Base-by-base conservation (phyloP, 2,113 vertebrate genomes). In the Apus apus region DNA sequence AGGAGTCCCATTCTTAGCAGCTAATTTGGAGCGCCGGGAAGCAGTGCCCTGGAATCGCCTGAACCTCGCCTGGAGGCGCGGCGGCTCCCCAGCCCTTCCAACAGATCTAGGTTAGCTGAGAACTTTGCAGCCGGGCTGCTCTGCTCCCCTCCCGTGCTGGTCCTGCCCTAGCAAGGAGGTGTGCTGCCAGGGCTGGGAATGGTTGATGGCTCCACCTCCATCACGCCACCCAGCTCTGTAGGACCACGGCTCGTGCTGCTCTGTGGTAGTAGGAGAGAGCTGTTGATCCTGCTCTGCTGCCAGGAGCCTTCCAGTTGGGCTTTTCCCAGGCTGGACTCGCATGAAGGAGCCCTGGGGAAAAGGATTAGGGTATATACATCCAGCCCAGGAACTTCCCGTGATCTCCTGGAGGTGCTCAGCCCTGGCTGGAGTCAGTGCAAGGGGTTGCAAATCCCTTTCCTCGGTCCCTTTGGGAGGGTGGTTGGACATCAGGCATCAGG, bases 1-100 rank as follows among this genome's bases (percentile, higher is more conserved):
- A 94, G 93, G 93, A 97, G 85, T 95, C 94, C 92, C 90, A 93
- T 94, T 96, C 95, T 97, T 96, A 96, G 90, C 90, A 96, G 87
- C 94, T 94, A 96, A 97, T 94, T 91, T 96, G 8, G 96, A 84
- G 92, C 78, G 4, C 64, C 0, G 82, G 61, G 80, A 88, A 95
- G 75, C 8, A 62, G 85, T 53, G 92, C 87, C 81, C 94, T 96
- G 92, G 43, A 94, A 97, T 81, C 65, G 25, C 80, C 76, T 32
- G 90, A 93, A 72, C 94, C 93, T 89, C 64, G 91, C 96, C 95
- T 95, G 85, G 7, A 96, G 95, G 85, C 88, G 8, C 4, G 19
- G 17, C 48, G 1, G 62, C 80, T 94, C 67, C 43, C 0, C 11
- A 94, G 95, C 92, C 92, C 92, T 96, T 90, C 90, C 91, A 54